These are phyloP conservation scores for Micrasema longulum DNA, from an alignment of 1,140 invertebrate genomes.

Conservation along the genomic window DNA sequence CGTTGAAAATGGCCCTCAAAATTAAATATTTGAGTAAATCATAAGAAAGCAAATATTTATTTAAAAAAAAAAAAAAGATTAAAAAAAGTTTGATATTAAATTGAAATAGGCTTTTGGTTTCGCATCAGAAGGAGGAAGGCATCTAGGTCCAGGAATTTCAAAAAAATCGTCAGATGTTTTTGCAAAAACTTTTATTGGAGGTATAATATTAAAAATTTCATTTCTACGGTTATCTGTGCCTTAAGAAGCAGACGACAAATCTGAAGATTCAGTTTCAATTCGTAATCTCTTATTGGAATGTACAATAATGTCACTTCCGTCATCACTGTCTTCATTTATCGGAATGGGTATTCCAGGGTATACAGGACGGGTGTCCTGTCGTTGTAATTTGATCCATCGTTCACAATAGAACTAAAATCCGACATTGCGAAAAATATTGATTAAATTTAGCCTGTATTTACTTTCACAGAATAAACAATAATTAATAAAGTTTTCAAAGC, in stretches of 20 bases:
- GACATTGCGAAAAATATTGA: slow-evolving; percentile 30
- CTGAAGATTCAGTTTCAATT: slow-evolving; percentile 23
- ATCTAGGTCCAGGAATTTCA: neutral
- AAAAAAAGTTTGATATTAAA: neutral
- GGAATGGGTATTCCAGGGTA: neutral
- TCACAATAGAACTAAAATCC: slow-evolving; percentile 26
- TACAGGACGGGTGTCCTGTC: no score
- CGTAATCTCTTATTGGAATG: slow-evolving; percentile 9
- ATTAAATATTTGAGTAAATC: no score
- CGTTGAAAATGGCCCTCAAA: no score
- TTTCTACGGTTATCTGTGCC: neutral
- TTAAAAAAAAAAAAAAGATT: no score
- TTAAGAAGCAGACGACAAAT: slow-evolving; percentile 9
- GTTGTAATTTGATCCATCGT: slow-evolving; percentile 23
- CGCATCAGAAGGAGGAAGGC: slow-evolving; percentile 23
- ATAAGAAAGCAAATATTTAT: no score
- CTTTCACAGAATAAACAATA: slow-evolving; percentile 23
- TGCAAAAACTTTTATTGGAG: slow-evolving; percentile 1
- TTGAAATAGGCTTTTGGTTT: slow-evolving; percentile 41
- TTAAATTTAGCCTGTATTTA: slow-evolving; percentile 27
- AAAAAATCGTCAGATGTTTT: neutral
- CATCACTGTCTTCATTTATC: slow-evolving; percentile 28
- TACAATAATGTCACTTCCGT: slow-evolving; percentile 28
- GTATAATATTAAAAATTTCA: neutral
- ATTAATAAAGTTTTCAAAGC: neutral